Base-by-base conservation (phyloP, 2,888 invertebrate species). In the Disparrhopalites patrizii region DNA sequence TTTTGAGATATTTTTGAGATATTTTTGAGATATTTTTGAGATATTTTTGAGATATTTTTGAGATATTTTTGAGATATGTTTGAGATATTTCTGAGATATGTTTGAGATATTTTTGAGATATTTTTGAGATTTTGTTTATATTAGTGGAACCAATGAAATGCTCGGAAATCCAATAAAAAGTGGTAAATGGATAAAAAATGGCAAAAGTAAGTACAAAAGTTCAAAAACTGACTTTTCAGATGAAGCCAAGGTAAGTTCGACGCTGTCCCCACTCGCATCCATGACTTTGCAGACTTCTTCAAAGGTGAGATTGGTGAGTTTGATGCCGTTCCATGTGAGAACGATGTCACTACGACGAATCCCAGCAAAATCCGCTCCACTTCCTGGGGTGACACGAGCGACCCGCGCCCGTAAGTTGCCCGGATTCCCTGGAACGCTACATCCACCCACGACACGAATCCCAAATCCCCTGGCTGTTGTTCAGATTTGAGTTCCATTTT, bases 201-300 rank as follows among this genome's bases (percentile, higher is more conserved):
- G 10, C 3, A 51, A 51, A 25, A 30, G 54, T 36, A 36, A 15
- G 7, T 36, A 13, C 10, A 13, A n/a, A n/a, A n/a, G n/a, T n/a
- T n/a, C n/a, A n/a, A 36, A 36, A 8, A 60, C 68, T 70, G 58
- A 75, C 75, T 67, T 72, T 51, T 75, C 75, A 25, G 69, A 65
- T 20, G 73, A 67, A 28, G 75, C 72, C 30, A 75, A 56, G 8
- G 51, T 71, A 68, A 95, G 81, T 77, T 95, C 94, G 1, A 91
- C 91, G 68, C 86, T 84, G 79, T 94, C 93, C 1, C 91, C 90
- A 36, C 90, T 88, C 66, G 89, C 86, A 79, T 93, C 93, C 84
- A 94, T 87, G 75, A 94, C 91, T 66, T 90, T 87, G 78, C 90
- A 89, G 40, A 94, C 92, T 79, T 95, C 94, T 79, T 96, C 95